Conservation (phyloP, 2,797 vertebrate species). For the Malacoctenus gilli region DNA sequence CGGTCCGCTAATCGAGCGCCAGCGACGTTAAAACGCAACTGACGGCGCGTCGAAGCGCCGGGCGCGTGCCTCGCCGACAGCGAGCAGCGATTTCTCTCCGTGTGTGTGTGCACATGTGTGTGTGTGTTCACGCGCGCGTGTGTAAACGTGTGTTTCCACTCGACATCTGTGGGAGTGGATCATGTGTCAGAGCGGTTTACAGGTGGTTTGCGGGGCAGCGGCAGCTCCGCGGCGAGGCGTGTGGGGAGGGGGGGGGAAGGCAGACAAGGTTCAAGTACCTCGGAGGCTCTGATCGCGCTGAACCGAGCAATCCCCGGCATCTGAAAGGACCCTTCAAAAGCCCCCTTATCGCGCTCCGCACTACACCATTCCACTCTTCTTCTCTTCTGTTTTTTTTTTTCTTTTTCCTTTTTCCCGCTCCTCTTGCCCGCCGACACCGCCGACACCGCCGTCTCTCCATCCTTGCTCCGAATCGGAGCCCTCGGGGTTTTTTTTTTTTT, state of each 20-base stretch:
- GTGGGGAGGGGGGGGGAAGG: constrained; percentile 66
- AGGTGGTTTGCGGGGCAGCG: constrained; percentile 80
- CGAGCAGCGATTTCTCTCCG: constrained; percentile 22
- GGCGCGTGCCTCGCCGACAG: constrained; percentile 41
- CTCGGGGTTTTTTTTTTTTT: too few relatives aligned
- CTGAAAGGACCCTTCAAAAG: constrained; percentile 68
- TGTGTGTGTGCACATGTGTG: not conserved
- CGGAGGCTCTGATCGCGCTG: constrained; percentile 58
- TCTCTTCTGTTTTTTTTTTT: constrained; percentile 34
- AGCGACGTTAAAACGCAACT: constrained; percentile 67
- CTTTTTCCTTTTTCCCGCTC: constrained; percentile 26
- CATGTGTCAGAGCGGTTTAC: constrained; percentile 80
- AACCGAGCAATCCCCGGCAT: constrained; percentile 64
- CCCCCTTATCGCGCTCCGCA: constrained; percentile 65
- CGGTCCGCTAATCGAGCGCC: constrained; percentile 72
- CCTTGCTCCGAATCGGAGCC: constrained; percentile 7
- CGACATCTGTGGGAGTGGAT: constrained; percentile 78
- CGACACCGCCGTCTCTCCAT: not conserved
- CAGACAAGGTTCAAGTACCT: constrained; percentile 73
- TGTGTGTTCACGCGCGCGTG: constrained; percentile 7
- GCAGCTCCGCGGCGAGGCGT: constrained; percentile 69
- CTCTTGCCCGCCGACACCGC: not conserved
- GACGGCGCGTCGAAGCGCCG: constrained; percentile 38
- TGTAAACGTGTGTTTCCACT: constrained; percentile 68
- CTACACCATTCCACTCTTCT: constrained; percentile 44